phyloP scores from a whole-genome alignment of 2,888 invertebrate species.

The Dasypolia templi region DNA sequence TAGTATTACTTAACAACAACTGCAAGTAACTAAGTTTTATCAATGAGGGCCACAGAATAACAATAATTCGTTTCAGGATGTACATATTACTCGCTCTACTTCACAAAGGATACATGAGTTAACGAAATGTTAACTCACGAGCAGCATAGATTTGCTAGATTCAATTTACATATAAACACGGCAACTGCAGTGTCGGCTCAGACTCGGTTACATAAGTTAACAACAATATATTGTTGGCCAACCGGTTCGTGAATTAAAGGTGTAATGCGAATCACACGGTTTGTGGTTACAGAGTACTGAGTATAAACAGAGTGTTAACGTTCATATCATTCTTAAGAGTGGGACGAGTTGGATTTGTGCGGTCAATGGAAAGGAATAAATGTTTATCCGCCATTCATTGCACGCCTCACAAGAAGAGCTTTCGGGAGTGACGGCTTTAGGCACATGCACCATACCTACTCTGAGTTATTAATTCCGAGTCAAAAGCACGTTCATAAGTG shows the following conservation, averaged over 20 bases:
- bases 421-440: background rate
- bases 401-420: background rate
- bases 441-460: background rate
- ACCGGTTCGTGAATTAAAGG: slow-evolving; percentile 74
- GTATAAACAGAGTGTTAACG: slow-evolving; percentile 21
- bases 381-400: background rate
- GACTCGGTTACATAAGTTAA: slow-evolving; percentile 68
- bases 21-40: background rate
- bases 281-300: slow-evolving; percentile 33
- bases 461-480: background rate
- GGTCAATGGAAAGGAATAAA: background rate
- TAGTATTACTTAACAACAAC: background rate
- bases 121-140: slow-evolving; percentile 44
- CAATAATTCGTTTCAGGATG: slow-evolving; percentile 17
- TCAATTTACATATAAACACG: slow-evolving; percentile 60
- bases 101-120: slow-evolving; percentile 48
- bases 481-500: no score
- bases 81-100: slow-evolving; percentile 46
- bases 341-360: background rate
- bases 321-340: no score
- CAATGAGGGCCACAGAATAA: background rate
- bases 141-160: slow-evolving; percentile 54
- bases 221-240: slow-evolving; percentile 63
- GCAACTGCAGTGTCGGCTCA: slow-evolving; percentile 53
- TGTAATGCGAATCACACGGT: slow-evolving; percentile 75